These are phyloP conservation scores for Philypnodon macrostomus DNA, from an alignment of 2,797 vertebrate genomes.

Conservation along the genomic window DNA sequence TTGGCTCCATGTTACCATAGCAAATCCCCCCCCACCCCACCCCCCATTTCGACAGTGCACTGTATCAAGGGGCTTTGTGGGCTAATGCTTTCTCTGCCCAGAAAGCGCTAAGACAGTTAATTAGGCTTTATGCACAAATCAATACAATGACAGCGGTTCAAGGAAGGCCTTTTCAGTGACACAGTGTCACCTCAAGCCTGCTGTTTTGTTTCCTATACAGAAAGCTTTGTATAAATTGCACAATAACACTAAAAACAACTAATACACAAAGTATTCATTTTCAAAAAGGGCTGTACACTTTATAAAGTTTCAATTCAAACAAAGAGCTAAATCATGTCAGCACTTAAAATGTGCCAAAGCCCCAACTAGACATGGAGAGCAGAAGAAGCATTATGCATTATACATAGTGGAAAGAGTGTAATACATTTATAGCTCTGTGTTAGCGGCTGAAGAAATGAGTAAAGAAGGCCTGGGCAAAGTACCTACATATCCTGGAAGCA, in stretches of 20 bases:
- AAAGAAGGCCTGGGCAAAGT: constrained; percentile 27
- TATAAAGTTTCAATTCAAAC: too few species aligned
- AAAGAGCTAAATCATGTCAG: constrained; percentile 31
- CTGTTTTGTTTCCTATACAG: constrained; percentile 27
- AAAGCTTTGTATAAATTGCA: constrained; percentile 7
- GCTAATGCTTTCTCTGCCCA: constrained; percentile 46
- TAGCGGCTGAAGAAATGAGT: constrained; percentile 43
- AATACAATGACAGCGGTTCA: constrained; percentile 53
- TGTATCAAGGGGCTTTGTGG: constrained; percentile 46
- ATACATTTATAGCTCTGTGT: constrained; percentile 45
- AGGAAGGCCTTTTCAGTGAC: constrained; percentile 37
- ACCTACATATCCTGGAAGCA: constrained; percentile 4
- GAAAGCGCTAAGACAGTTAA: constrained; percentile 56
- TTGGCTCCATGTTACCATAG: constrained; percentile 65
- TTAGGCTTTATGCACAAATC: constrained; percentile 61
- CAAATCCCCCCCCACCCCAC: constrained; percentile 56
- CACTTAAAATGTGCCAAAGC: constrained; percentile 40
- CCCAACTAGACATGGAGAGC: constrained; percentile 27
- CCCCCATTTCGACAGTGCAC: constrained; percentile 42
- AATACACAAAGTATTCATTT: neutral
- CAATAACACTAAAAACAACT: neutral
- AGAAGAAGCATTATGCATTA: constrained; percentile 54
- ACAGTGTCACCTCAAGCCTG: constrained; percentile 25
- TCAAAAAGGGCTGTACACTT: too few species aligned
- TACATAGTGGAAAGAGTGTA: constrained; percentile 56